phyloP scores from a whole-genome alignment of 2,888 invertebrate species.

The Drosophila trichaetosa region DNA sequence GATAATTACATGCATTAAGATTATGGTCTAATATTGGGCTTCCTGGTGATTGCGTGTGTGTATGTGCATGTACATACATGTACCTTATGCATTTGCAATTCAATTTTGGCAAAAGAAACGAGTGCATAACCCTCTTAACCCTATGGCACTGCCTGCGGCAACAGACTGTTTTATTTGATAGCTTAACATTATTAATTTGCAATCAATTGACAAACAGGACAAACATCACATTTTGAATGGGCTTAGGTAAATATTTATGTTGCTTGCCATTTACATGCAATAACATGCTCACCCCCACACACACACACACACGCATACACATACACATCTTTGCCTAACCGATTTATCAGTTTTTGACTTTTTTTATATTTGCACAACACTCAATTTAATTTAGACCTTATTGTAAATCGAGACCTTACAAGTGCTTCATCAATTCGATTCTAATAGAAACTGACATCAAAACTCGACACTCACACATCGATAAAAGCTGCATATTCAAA shows the following conservation, averaged over 20 bases:
- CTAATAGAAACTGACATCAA: background rate
- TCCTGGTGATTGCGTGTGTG: constrained; percentile 9
- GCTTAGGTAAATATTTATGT: constrained; percentile 62
- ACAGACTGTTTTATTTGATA: constrained; percentile 47
- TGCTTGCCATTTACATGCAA: constrained; percentile 33
- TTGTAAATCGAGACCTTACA: constrained; percentile 3
- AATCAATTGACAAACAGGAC: constrained; percentile 64
- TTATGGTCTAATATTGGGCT: constrained; percentile 36
- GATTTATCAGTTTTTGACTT: constrained; percentile 1
- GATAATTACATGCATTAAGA: constrained; percentile 66
- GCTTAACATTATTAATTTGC: constrained; percentile 55
- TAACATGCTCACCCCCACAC: constrained; percentile 9
- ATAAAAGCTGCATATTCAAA: background rate
- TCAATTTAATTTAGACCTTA: constrained; percentile 23
- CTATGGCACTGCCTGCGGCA: constrained; percentile 5
- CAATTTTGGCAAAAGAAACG: constrained; percentile 23
- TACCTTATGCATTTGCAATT: constrained; percentile 14
- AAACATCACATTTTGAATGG: constrained; percentile 34
- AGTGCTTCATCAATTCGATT: background rate
- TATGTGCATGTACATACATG: background rate
- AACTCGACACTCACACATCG: background rate
- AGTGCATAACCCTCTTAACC: constrained; percentile 17
- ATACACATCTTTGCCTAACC: constrained; percentile 7
- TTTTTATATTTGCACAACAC: constrained; percentile 32
- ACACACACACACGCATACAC: constrained; percentile 10